phyloP scores from a whole-genome alignment of 2,113 vertebrate species.

The Toxotes jaculatrix region DNA sequence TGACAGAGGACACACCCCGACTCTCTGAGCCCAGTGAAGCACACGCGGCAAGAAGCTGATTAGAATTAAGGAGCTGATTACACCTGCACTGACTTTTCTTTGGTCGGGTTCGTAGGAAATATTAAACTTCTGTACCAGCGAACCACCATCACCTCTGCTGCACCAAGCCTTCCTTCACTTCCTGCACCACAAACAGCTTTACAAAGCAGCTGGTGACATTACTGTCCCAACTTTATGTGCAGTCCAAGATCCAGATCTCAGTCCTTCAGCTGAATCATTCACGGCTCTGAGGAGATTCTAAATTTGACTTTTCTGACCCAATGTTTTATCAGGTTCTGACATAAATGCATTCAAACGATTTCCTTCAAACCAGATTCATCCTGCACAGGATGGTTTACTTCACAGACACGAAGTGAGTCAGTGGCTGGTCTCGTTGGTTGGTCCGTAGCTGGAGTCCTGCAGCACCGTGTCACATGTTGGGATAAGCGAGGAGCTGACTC shows the following conservation, averaged over 20 bases:
- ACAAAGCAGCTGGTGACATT: too few species aligned
- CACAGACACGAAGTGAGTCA: background rate
- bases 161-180: background rate
- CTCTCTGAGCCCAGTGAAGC: conserved; percentile 20
- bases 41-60: background rate
- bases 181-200: too few species aligned
- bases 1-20: background rate
- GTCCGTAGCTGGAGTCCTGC: conserved; percentile 5
- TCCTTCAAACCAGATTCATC: too few species aligned
- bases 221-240: too few species aligned
- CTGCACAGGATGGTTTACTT: background rate
- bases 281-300: too few species aligned
- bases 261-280: too few species aligned
- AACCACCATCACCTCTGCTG: too few species aligned
- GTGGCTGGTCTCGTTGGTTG: background rate
- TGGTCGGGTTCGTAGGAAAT: background rate
- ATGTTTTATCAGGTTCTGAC: too few species aligned
- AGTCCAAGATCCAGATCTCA: too few species aligned
- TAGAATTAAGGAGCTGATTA: background rate
- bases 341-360: too few species aligned
- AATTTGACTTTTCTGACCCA: too few species aligned
- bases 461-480: conserved; percentile 52
- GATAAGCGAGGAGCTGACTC: conserved; percentile 50
- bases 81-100: background rate
- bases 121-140: background rate